A percentile compares a stretch with the other conserved stretches of the same genome.
These are phyloP conservation scores for Gisinianus flammeolus DNA, from an alignment of 2,888 invertebrate genomes.

Conservation along the genomic window DNA sequence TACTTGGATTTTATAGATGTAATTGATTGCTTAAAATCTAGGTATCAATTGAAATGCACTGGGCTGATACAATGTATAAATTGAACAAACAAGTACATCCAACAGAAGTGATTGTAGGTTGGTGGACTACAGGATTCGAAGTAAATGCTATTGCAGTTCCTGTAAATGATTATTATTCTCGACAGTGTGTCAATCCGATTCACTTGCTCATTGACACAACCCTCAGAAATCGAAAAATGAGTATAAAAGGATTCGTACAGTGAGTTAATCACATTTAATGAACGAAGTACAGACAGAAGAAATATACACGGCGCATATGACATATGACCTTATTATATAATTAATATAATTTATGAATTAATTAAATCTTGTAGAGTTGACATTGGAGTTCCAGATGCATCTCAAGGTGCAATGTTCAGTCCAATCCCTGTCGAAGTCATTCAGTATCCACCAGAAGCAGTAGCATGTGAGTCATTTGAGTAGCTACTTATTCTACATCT, in stretches of 20 bases:
- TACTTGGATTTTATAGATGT: background rate
- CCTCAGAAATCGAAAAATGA: constrained; percentile 85
- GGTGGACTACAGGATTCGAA: constrained; percentile 98
- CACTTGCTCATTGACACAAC: constrained; percentile 96
- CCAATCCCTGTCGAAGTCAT: constrained; percentile 88
- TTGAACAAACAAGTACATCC: constrained; percentile 91
- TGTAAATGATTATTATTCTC: constrained; percentile 95
- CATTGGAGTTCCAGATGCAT: constrained; percentile 91
- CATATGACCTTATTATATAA: background rate
- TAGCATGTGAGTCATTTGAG: constrained; percentile 66
- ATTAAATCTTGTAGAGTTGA: constrained; percentile 69
- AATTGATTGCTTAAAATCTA: constrained; percentile 62
- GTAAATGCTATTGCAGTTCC: constrained; percentile 96
- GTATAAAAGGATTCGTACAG: constrained; percentile 89
- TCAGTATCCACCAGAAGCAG: constrained; percentile 87
- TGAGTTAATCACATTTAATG: constrained; percentile 59
- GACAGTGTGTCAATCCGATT: constrained; percentile 92
- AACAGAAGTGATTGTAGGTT: constrained; percentile 93
- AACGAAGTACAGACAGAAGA: no score
- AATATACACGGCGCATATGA: background rate
- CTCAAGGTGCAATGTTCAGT: constrained; percentile 95
- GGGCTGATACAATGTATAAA: constrained; percentile 94
- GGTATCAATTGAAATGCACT: constrained; percentile 97
- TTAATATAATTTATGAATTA: background rate
- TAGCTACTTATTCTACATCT: background rate